phyloP scores from a whole-genome alignment of 2,797 vertebrate genomes.

The Picus viridis region DNA sequence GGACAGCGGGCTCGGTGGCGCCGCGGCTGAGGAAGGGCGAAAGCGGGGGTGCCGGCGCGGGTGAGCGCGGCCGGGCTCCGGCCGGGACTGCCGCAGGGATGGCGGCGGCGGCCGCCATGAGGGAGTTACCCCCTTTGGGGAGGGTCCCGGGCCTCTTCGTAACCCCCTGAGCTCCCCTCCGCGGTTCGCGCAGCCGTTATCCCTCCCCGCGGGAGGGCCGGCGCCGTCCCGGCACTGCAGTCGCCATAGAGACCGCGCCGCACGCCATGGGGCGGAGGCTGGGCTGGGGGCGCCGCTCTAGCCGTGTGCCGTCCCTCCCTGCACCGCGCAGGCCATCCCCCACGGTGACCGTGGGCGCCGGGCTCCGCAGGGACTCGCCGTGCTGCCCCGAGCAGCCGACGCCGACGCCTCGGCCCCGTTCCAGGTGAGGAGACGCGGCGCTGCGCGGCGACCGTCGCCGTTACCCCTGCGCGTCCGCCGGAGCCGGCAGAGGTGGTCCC shows the following conservation, averaged over 20 bases:
- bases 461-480: background rate
- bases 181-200: background rate
- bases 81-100: constrained; percentile 75
- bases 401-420: constrained; percentile 28
- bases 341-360: background rate
- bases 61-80: constrained; percentile 61
- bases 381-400: background rate
- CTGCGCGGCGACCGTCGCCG: background rate
- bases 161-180: background rate
- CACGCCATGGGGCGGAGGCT: constrained; percentile 49
- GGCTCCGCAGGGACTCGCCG: background rate
- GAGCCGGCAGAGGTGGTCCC: background rate
- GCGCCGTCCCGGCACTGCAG: constrained; percentile 22
- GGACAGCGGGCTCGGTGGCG: background rate
- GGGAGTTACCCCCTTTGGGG: constrained; percentile 4
- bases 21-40: constrained; percentile 23
- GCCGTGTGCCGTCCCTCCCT: background rate
- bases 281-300: constrained; percentile 11
- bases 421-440: constrained; percentile 70
- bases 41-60: constrained; percentile 56
- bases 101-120: constrained; percentile 70
- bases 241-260: constrained; percentile 55
- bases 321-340: background rate
- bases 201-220: constrained; percentile 23
- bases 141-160: background rate